Percentiles rank a stretch among this genome's conserved stretches.
These are phyloP conservation scores for Emesis russula DNA, from an alignment of 2,888 invertebrate species.

Conservation along the genomic window DNA sequence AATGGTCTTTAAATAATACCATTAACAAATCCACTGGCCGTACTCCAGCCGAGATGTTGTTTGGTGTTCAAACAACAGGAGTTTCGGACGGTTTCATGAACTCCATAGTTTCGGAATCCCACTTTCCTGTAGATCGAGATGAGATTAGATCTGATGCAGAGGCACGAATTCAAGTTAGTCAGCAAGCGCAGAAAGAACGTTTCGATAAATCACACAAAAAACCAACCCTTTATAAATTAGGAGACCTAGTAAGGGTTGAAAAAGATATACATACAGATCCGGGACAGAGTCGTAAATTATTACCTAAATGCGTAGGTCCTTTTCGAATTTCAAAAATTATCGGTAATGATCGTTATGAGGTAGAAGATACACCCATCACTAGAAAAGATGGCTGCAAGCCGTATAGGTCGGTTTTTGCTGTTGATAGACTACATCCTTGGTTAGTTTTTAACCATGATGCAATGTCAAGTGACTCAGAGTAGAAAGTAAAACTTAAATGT, in stretches of 20 bases:
- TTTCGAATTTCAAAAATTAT: slow-evolving; percentile 51
- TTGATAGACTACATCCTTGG: slow-evolving; percentile 53
- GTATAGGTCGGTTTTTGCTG: slow-evolving; percentile 39
- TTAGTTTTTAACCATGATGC: slow-evolving; percentile 33
- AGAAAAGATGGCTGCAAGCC: slow-evolving; percentile 32
- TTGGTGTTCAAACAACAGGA: slow-evolving; percentile 60
- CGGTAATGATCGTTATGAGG: slow-evolving; percentile 45
- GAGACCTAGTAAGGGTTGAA: slow-evolving; percentile 55
- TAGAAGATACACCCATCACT: slow-evolving; percentile 58
- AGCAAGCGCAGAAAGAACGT: slow-evolving; percentile 28
- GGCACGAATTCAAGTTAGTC: not conserved
- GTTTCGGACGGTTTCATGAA: slow-evolving; percentile 58
- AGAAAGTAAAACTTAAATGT: not conserved
- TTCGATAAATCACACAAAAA: slow-evolving; percentile 38
- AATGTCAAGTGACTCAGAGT: slow-evolving; percentile 27
- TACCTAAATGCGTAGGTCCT: slow-evolving; percentile 56
- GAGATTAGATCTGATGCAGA: slow-evolving; percentile 34
- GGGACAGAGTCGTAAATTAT: slow-evolving; percentile 56
- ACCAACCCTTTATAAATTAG: slow-evolving; percentile 42
- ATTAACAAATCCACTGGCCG: slow-evolving; percentile 44
- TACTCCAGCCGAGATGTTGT: slow-evolving; percentile 27
- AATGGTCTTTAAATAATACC: slow-evolving; percentile 76
- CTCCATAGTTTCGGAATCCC: slow-evolving; percentile 44
- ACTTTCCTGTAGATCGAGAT: slow-evolving; percentile 37
- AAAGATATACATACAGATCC: slow-evolving; percentile 30